Base-by-base conservation (phyloP, 2,113 vertebrate species). In the Gymnogyps californianus region DNA sequence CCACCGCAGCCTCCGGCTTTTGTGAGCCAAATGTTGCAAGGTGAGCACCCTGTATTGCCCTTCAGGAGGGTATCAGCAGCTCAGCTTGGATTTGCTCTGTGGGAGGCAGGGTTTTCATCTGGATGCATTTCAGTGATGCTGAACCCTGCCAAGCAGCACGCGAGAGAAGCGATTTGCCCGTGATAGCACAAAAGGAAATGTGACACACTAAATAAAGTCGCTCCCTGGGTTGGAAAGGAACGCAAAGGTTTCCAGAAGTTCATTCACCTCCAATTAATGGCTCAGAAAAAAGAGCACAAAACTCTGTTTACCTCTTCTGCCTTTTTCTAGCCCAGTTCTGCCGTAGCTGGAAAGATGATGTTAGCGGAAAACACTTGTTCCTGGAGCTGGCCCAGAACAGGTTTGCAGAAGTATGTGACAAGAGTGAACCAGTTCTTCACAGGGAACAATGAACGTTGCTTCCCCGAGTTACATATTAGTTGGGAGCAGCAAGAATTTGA, bases 1-100 rank as follows among this genome's bases (percentile, higher is more conserved):
- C 74, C 25, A 36, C 40, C 44, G 54, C 38, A 87, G n/a, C 69
- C 26, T 69, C 22, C 0, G 0, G 24, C 29, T 85, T 77, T 77
- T 1, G 0, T 10, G 40, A 79, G 38, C 22, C 66, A 67, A 6
- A 44, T 6, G 17, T 44, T 80, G 40, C 29, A 67, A 55, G 46
- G 24, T 11, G 51, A 34, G 13, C 2, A 3, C 5, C 26, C 6
- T 0, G 1, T 17, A 9, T 24, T 47, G 22, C 25, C 16, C 26
- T 26, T 40, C 31, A 4, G 52, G 66, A 49, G 10, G 31, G 10
- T 32, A 24, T 11, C 46, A 52, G 64, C 29, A 76, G 89, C 31
- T 51, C 46, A 16, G 16, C 42, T 61, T 49, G 29, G 44, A n/a
- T 55, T 57, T 32, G 13, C 51, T 55, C 31, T 61, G 29, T 13